These are phyloP conservation scores for Pristionchus mayeri DNA, from an alignment of 2,888 invertebrate genomes.

Conservation along the genomic window DNA sequence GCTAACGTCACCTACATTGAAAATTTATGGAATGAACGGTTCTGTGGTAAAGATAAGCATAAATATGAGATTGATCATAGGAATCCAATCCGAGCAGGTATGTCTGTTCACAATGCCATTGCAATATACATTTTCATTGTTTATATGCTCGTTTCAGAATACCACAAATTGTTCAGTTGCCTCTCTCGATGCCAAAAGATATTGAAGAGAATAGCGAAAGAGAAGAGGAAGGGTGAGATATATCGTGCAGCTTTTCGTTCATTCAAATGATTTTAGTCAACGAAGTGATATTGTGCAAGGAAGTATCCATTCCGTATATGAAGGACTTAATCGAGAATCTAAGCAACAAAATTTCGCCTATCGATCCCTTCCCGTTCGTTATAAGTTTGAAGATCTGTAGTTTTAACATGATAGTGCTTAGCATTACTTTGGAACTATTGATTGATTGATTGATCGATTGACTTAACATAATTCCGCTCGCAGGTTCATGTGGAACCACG, in stretches of 20 bases:
- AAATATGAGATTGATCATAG: not conserved
- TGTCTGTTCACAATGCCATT: no score
- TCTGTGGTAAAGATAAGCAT: not conserved
- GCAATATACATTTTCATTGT: not conserved
- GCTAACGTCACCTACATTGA: conserved; percentile 1
- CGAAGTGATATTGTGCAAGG: not conserved
- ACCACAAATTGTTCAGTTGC: conserved; percentile 24
- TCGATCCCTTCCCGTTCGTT: not conserved
- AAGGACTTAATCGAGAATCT: not conserved
- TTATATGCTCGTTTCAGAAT: no score
- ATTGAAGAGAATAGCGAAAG: conserved; percentile 14
- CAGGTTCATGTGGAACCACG: conserved; percentile 32
- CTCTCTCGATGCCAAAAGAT: conserved; percentile 14
- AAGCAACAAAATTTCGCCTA: not conserved
- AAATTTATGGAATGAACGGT: conserved; percentile 14
- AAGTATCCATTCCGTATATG: conserved; percentile 16
- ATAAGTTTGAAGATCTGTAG: no score
- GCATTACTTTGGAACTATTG: no score
- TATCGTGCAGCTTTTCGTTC: not conserved
- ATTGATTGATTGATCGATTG: no score
- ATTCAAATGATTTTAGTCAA: not conserved
- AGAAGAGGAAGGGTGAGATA: not conserved
- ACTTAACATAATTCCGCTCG: no score
- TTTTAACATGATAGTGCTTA: no score
- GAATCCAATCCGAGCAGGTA: conserved; percentile 1